Base-by-base conservation (phyloP, 2,797 vertebrate genomes). In the Acrossocheilus wenchowensis region DNA sequence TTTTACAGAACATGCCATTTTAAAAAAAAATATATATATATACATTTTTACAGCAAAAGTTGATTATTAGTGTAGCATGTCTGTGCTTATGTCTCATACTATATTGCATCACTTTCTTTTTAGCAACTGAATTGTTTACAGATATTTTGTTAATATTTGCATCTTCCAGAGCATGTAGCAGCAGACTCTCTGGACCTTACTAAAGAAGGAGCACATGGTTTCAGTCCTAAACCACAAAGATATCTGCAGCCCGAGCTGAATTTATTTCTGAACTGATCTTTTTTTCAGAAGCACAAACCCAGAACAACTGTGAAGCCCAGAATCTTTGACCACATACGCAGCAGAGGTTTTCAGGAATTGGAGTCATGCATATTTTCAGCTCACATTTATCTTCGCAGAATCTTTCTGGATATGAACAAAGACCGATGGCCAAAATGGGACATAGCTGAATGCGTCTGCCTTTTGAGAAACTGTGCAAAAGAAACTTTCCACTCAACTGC, bases 191-290 rank as follows among this genome's bases (percentile, higher is more conserved):
- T 87, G 77, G 84, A 80, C 87, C 52, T 60, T 80, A 82, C 7
- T 74, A 78, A 86, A 85, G 23, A 86, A 84, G 73, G 45, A 62
- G 86, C 91, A 91, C 90, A 94, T 92, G 93, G 91, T 93, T 94
- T 92, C 90, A 88, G 78, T 90, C 89, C 89, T 86, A 62, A 57
- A 92, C 95, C 94, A 34, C 93, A 94, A 90, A 92, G 90, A 89
- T 83, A 84, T 91, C 93, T 93, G 91, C 93, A 94, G 93, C 93
- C 94, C 91, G 90, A 88, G 85, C 85, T 86, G 82, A 88, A 93
- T 92, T 93, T 94, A 94, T 94, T 95, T 95, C 91, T 93, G 92
- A 94, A 92, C 92, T 90, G 78, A 80, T 80, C 89, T 94, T 92
- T 92, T 92, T 83, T 90, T 91, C 93, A 91, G 83, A 92, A 91